Base-by-base conservation (phyloP, 37 sponge, comb jelly and placozoan genomes). In the Crambe crambe region DNA sequence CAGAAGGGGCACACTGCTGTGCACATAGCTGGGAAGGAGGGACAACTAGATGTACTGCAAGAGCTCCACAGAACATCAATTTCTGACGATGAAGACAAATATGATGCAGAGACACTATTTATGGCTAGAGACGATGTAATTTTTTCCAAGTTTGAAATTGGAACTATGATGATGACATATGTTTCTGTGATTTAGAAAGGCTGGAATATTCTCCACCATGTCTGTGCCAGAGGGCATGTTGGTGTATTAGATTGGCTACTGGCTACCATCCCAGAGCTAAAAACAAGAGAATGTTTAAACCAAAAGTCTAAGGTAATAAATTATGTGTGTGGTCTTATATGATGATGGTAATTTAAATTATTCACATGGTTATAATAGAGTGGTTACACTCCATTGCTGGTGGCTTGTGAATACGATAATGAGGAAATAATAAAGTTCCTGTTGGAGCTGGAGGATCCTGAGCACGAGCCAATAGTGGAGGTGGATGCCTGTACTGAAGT, bases 391-490 rank as follows among this genome's bases (percentile, higher is more conserved):
- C 75, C 75, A 1, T 37, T 86, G 10, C 68, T 86, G 43, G 25
- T 56, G 31, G 86, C 86, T 25, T 86, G 86, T 86, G 57, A 86
- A 1, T 79, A 78, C 32, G 58, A 79, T 57, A 73, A 79, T 0
- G 37, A 27, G 23, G 75, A 72, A 0, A 25, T 67, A 6, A 74
- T 79, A 37, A 32, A 64, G 21, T 73, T 37, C 26, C 57, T 86
- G n/a, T n/a, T n/a, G n/a, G n/a, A n/a, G 37, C 3, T 72, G 6
- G 56, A 31, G 12, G 60, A 58, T 22, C 40, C 37, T 12, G 2
- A 8, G 2, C 23, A 22, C 3, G 4, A 22, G 0, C 51, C 6
- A 6, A 15, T 47, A 47, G 63, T 58, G 3, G 73, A 71, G 22
- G 42, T 31, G 32, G 3, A 40, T 26, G 72, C 40, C 9, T 58